These are phyloP conservation scores for Deilephila elpenor DNA, from an alignment of 2,888 invertebrate species.

Conservation along the genomic window DNA sequence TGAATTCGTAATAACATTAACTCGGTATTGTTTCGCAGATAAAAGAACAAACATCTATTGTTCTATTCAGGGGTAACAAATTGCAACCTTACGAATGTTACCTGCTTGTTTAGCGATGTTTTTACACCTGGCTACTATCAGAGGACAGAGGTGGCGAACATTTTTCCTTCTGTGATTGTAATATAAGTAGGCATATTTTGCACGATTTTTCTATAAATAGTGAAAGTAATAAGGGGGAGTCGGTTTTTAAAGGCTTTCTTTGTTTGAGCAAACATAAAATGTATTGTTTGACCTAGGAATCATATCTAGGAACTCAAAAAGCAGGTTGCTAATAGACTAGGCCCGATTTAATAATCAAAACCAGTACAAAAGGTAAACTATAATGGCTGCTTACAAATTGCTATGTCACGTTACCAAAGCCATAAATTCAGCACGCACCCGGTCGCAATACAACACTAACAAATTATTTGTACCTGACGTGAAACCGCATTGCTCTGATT, in stretches of 20 bases:
- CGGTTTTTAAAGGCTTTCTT: too few relatives aligned
- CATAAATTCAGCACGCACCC: constrained; percentile 41
- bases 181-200: not conserved
- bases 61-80: constrained; percentile 18
- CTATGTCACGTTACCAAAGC: constrained; percentile 41
- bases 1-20: not conserved
- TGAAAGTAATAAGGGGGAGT: too few relatives aligned
- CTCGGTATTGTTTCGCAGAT: constrained; percentile 13
- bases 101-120: not conserved
- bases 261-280: too few relatives aligned
- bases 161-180: not conserved
- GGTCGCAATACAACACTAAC: constrained; percentile 41
- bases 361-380: not conserved
- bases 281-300: not conserved
- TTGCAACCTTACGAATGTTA: constrained; percentile 6
- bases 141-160: not conserved
- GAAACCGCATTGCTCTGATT: constrained; percentile 33
- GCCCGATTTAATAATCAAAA: not conserved
- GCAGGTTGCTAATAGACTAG: not conserved
- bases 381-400: not conserved
- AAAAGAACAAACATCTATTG: constrained; percentile 24
- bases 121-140: not conserved
- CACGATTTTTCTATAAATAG: too few relatives aligned
- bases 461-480: constrained; percentile 31
- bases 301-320: not conserved